These are phyloP conservation scores for Acrocyrtus sp. DNA, from an alignment of 2,888 invertebrate genomes.

Conservation along the genomic window DNA sequence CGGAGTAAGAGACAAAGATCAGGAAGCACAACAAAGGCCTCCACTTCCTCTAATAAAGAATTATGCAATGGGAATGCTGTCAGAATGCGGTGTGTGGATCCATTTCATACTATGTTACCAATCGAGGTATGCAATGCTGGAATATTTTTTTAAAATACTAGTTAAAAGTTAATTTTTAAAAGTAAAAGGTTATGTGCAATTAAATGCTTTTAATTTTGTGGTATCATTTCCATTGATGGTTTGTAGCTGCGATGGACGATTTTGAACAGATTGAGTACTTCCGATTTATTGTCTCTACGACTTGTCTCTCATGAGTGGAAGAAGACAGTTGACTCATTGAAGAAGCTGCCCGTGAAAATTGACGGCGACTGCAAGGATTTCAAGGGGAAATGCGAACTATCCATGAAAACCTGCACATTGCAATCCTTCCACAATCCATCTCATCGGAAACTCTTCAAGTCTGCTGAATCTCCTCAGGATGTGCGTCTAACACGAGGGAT, in stretches of 20 bases:
- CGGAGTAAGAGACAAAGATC: too few relatives aligned
- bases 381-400: constrained; percentile 16
- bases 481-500: constrained; percentile 40
- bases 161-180: too few relatives aligned
- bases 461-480: constrained; percentile 21
- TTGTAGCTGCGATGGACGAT: constrained; percentile 21
- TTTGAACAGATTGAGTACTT: not conserved
- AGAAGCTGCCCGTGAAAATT: constrained; percentile 17
- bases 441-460: constrained; percentile 34
- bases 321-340: constrained; percentile 16
- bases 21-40: too few relatives aligned
- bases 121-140: constrained; percentile 17
- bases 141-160: constrained; percentile 2
- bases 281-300: constrained; percentile 17
- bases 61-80: too few relatives aligned
- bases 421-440: constrained; percentile 25
- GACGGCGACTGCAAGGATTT: not conserved
- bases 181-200: too few relatives aligned
- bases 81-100: constrained; percentile 12
- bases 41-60: too few relatives aligned
- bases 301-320: constrained; percentile 26
- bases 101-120: constrained; percentile 25
- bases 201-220: too few relatives aligned
- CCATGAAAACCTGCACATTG: constrained; percentile 36
- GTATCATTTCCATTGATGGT: too few relatives aligned